These are phyloP conservation scores for Thymelicus acteon DNA, from an alignment of 2,888 invertebrate genomes.

Conservation along the genomic window DNA sequence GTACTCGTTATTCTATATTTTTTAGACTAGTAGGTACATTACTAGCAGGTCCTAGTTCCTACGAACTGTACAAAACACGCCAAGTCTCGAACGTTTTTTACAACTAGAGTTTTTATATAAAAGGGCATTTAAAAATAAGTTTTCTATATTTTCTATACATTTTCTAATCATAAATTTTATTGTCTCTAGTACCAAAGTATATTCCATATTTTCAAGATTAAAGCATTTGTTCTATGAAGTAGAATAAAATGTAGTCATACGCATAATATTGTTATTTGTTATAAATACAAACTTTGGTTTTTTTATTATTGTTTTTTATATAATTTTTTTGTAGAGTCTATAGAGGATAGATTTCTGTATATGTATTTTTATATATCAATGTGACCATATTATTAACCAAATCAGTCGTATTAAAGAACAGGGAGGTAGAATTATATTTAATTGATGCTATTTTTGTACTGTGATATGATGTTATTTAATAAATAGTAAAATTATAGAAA, in stretches of 20 bases:
- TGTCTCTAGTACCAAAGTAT: too few species aligned
- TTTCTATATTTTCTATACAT: too few species aligned
- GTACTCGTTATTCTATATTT: too few species aligned
- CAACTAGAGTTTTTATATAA: too few species aligned
- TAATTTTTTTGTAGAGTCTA: not conserved
- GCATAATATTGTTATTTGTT: not conserved
- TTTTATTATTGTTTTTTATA: not conserved
- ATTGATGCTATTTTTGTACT: not conserved
- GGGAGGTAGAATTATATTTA: not conserved
- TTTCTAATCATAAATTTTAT: too few species aligned
- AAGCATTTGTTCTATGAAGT: conserved; percentile 12
- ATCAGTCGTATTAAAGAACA: not conserved
- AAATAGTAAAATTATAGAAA: not conserved
- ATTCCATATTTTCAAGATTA: not conserved
- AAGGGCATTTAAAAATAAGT: too few species aligned
- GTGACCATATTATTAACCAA: not conserved
- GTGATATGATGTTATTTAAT: not conserved
- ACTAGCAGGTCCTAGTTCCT: too few species aligned
- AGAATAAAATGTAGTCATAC: conserved; percentile 7
- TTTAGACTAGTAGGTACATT: too few species aligned
- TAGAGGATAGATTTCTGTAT: too few species aligned
- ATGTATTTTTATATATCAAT: too few species aligned
- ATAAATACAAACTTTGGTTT: not conserved
- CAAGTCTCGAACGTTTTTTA: too few species aligned
- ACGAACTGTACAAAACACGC: too few species aligned